Evolutionary conservation across 2,888 invertebrate genomes (phyloP).

Genomic region (Perizoma affinitatum): DNA sequence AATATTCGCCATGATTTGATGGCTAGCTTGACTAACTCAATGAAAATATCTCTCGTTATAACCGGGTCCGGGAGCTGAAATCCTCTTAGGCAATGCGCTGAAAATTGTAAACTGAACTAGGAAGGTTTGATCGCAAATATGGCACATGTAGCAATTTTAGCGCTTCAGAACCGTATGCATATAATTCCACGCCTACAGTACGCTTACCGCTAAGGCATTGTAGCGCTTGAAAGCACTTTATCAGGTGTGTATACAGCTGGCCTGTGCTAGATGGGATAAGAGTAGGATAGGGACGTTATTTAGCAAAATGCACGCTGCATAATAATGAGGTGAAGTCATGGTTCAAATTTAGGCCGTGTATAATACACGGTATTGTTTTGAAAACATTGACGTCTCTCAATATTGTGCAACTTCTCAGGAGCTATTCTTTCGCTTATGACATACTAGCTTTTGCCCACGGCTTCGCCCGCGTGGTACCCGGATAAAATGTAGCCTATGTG

Average conservation of each 20-base stretch:
- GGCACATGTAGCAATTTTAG: constrained; percentile 29
- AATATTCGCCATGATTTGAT: too few species aligned
- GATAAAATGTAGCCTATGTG: too few species aligned
- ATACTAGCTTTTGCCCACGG: too few species aligned
- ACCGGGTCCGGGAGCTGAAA: constrained; percentile 10
- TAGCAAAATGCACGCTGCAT: neutral
- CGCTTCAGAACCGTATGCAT: constrained; percentile 18
- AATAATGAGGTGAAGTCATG: neutral
- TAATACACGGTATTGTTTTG: too few species aligned
- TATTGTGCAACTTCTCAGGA: too few species aligned
- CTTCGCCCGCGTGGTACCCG: too few species aligned
- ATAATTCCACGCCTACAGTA: constrained; percentile 12
- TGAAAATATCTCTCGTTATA: too few species aligned
- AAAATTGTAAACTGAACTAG: constrained; percentile 37
- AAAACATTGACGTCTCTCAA: too few species aligned
- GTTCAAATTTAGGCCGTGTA: neutral
- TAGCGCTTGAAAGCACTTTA: constrained; percentile 30
- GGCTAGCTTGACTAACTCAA: too few species aligned
- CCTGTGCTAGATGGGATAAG: constrained; percentile 4
- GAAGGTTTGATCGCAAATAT: constrained; percentile 30
- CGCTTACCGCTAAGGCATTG: constrained; percentile 19
- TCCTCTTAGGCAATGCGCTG: constrained; percentile 21
- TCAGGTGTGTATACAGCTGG: constrained; percentile 16
- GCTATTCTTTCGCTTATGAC: too few species aligned
- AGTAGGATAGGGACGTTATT: neutral